Evolutionary conservation across 2,113 vertebrate genomes (phyloP).

Genomic region (Carassius gibelio): DNA sequence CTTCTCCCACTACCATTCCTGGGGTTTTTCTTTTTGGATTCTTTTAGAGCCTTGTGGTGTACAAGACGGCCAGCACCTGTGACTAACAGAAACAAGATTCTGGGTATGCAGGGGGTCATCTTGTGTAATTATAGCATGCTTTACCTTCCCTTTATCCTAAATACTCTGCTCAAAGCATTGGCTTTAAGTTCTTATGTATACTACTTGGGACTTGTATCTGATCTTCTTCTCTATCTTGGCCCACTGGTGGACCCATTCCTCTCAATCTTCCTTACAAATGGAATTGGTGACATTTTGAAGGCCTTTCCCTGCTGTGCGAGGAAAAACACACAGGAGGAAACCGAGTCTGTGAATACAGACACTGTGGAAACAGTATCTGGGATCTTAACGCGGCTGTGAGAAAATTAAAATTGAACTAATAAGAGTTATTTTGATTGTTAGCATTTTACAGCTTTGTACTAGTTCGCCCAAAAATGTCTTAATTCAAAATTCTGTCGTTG

Average conservation of each 20-base stretch:
- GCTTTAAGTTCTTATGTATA: conserved; percentile 44
- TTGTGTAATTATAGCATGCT: conserved; percentile 68
- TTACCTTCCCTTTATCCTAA: conserved; percentile 68
- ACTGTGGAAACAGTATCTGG: conserved; percentile 65
- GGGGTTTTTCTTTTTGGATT: conserved; percentile 67
- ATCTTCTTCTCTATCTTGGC: conserved; percentile 67
- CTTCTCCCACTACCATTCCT: conserved; percentile 68
- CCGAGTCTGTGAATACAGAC: neutral
- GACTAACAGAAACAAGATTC: conserved; percentile 58
- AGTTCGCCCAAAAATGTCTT: neutral
- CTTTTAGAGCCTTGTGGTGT: conserved; percentile 63
- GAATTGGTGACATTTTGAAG: conserved; percentile 61
- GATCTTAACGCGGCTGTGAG: conserved; percentile 28
- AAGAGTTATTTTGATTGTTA: neutral
- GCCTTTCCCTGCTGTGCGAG: conserved; percentile 62
- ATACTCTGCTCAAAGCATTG: conserved; percentile 64
- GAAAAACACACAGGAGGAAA: neutral
- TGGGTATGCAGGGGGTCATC: conserved; percentile 56
- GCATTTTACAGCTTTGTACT: neutral
- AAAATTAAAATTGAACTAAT: neutral
- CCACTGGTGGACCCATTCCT: conserved; percentile 73
- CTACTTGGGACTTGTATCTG: conserved; percentile 62
- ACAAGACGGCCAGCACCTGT: conserved; percentile 36
- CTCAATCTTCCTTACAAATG: conserved; percentile 66
- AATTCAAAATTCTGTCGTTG: neutral